These are phyloP conservation scores for Boloria selene DNA, from an alignment of 2,888 invertebrate genomes.

Conservation along the genomic window DNA sequence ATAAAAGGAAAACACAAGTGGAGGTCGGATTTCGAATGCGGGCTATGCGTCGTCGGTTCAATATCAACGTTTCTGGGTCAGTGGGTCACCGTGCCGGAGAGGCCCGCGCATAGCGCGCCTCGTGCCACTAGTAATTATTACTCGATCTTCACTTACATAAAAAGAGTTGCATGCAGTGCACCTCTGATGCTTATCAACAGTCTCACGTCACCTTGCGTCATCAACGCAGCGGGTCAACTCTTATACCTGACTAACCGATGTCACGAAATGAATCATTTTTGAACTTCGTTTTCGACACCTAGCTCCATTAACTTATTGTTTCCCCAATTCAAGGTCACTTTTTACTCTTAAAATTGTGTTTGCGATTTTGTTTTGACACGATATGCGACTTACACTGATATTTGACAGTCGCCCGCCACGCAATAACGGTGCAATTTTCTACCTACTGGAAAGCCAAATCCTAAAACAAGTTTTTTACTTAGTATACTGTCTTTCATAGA, in stretches of 20 bases:
- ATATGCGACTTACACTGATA: slow-evolving; percentile 36
- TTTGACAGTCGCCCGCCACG: slow-evolving; percentile 65
- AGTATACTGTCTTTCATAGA: slow-evolving; percentile 36
- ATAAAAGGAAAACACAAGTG: slow-evolving; percentile 68
- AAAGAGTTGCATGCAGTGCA: slow-evolving; percentile 45
- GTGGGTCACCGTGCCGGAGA: slow-evolving; percentile 75
- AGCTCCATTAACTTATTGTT: slow-evolving; percentile 32
- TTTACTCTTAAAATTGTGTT: slow-evolving; percentile 3
- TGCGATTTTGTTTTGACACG: slow-evolving; percentile 8
- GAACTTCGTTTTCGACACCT: slow-evolving; percentile 50
- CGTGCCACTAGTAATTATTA: slow-evolving; percentile 53
- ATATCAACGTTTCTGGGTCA: slow-evolving; percentile 80
- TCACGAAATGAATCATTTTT: slow-evolving; percentile 44
- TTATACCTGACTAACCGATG: slow-evolving; percentile 19
- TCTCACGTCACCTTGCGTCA: slow-evolving; percentile 39
- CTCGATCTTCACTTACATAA: slow-evolving; percentile 63
- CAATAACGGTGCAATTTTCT: slow-evolving; percentile 65
- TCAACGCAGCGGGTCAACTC: slow-evolving; percentile 20
- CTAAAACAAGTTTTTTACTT: slow-evolving; percentile 68
- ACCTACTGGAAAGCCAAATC: slow-evolving; percentile 63
- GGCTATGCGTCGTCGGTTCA: slow-evolving; percentile 76
- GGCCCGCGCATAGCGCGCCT: slow-evolving; percentile 52
- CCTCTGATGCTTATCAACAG: slow-evolving; percentile 30
- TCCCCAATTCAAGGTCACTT: slow-evolving; percentile 42
- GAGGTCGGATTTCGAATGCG: slow-evolving; percentile 76